Evolutionary conservation across 2,113 vertebrate genomes (phyloP).

Genomic region (Daboia siamensis): DNA sequence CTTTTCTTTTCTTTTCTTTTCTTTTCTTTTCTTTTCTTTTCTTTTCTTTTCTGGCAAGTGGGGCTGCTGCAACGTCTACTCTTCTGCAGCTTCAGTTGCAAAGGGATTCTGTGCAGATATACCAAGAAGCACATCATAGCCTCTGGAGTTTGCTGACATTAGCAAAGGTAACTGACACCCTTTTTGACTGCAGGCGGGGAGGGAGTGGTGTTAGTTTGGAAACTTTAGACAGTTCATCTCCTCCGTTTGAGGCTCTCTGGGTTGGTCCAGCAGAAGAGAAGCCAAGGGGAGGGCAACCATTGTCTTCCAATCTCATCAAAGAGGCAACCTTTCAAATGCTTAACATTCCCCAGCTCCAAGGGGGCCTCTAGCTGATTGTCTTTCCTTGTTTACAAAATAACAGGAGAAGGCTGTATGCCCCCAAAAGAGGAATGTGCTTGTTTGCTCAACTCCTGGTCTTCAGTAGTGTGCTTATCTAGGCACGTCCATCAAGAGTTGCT

Average conservation of each 20-base stretch:
- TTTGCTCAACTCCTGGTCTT: background rate
- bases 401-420: background rate
- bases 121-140: background rate
- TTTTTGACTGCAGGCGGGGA: too few relatives aligned
- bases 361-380: background rate
- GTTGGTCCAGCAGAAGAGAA: background rate
- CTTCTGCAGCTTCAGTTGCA: background rate
- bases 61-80: too few relatives aligned
- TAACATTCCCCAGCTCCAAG: background rate
- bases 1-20: too few relatives aligned
- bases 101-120: background rate
- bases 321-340: background rate
- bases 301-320: background rate
- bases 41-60: too few relatives aligned
- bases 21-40: too few relatives aligned
- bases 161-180: background rate
- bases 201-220: background rate
- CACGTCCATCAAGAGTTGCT: background rate
- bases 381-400: background rate
- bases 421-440: background rate
- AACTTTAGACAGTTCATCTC: background rate
- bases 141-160: background rate
- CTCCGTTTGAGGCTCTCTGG: background rate
- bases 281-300: background rate
- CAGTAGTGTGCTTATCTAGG: background rate